Base-by-base conservation (phyloP, 2,888 invertebrate species). In the Tipula unca region DNA sequence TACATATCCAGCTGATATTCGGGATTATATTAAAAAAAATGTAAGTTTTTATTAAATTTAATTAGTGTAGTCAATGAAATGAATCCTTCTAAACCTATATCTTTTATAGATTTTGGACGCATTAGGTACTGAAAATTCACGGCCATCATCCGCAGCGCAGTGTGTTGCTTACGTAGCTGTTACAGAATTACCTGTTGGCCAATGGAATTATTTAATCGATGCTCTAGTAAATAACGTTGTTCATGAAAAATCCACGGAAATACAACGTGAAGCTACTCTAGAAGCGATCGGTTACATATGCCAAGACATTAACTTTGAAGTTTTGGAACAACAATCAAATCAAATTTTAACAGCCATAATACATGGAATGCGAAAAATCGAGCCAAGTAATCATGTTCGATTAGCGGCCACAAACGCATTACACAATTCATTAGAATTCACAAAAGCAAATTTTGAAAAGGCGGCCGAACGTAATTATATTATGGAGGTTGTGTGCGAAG, bases 401-500 rank as follows among this genome's bases (percentile, higher is more conserved):
- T 92, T 99, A 85, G 99, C 99, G 82, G 99, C 99, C 29, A 99
- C 99, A 5, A 98, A 96, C 88, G 99, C 99, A 1, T 93, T 99
- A 35, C 93, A 97, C 85, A 99, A 99, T 91, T 99, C 99, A 0
- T 92, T 99, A 86, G 99, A 99, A 92, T 99, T 99, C 90, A 99
- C 99, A 17, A 96, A 97, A 92, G 97, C 97, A 36, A 99, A 99
- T 92, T 99, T 99, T 91, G 98, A 99, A 88, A 97, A 97, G 90
- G 98, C 99, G 93, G 94, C 95, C 86, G 99, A 99, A 91, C 93
- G 99, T 87, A 98, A 99, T 91, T 98, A 98, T 90, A 99, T 99
- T 86, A 99, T 99, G 99, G 98, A 99, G 92, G 98, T 98, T 85
- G 99, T 99, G 6, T 99, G 99, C 92, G 98, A 99, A 92, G 98